Base-by-base conservation (phyloP, 2,888 invertebrate species). In the Agriopis aurantiaria region DNA sequence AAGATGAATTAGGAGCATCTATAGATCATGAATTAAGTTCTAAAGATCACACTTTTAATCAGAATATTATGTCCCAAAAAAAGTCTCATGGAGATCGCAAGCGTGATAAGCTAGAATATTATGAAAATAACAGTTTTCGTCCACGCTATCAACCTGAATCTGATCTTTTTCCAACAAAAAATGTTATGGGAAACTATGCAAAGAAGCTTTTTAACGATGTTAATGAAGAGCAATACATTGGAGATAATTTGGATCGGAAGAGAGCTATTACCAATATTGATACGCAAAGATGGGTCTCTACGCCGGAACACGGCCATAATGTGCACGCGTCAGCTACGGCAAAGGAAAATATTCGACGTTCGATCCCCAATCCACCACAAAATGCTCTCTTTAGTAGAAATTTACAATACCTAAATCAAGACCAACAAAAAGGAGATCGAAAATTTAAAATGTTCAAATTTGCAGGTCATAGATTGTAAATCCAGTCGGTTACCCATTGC, bases 361-460 rank as follows among this genome's bases (percentile, higher is more conserved):
- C 12, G 9, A 48, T 57, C 12, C 68, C 74, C 14, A 61, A 51
- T 17, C 62, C 61, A 46, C 53, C 71, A 53, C 70, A 65, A 45
- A 72, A 73, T 52, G 17, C 49, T 46, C 17, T 61, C 7, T 71
- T 68, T 43, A 46, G 59, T 33, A 72, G 80, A 79, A 90, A 86
- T 66, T 71, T 88, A 49, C 82, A 83, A 65, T 79, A 81, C 66
- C 73, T 86, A 43, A 72, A 82, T 8, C 80, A 83, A 40, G 82
- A 82, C 69, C 85, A 86, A 69, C 69, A 84, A 55, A 78, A 82
- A 64, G 85, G 88, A 17, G 90, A 90, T 70, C 91, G 87, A 85
- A 88, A 88, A 75, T 72, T 76, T 69, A 93, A 91, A 84, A 92
- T 91, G 90, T 90, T 90, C 68, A 91, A 90, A 85, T 81, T 92